These are phyloP conservation scores for Ceuthmochares aereus DNA, from an alignment of 2,113 vertebrate species.

Conservation along the genomic window DNA sequence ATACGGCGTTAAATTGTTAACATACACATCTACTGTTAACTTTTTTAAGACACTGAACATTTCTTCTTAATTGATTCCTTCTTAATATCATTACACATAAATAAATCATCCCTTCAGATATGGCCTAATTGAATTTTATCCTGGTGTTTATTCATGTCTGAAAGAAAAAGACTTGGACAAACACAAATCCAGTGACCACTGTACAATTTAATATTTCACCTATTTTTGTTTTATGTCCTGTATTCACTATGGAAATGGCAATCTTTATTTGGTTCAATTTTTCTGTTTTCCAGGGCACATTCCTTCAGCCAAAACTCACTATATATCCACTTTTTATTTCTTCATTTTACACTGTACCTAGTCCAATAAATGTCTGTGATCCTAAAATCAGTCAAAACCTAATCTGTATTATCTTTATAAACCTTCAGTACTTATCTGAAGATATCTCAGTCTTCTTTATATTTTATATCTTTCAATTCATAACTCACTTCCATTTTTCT, in stretches of 20 bases:
- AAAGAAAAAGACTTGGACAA: neutral
- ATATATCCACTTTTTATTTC: neutral
- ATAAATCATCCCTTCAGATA: neutral
- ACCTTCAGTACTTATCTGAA: neutral
- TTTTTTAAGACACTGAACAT: neutral
- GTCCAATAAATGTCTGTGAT: neutral
- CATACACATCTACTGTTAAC: neutral
- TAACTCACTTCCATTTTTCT: conserved; percentile 14
- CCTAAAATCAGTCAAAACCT: conserved; percentile 1
- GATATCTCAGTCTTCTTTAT: neutral
- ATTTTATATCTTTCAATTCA: conserved; percentile 14
- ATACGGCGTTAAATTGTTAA: neutral
- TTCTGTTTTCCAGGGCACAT: neutral
- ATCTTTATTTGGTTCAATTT: neutral
- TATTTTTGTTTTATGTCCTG: neutral
- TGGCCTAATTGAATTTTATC: neutral
- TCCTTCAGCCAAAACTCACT: neutral
- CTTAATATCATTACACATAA: neutral
- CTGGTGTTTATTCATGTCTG: neutral
- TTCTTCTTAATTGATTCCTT: neutral
- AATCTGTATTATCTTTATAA: conserved; percentile 27
- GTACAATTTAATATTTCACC: neutral
- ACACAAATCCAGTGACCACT: neutral
- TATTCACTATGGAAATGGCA: neutral
- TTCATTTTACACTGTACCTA: neutral